phyloP scores from a whole-genome alignment of 2,888 invertebrate species.

The Dugesia japonica region DNA sequence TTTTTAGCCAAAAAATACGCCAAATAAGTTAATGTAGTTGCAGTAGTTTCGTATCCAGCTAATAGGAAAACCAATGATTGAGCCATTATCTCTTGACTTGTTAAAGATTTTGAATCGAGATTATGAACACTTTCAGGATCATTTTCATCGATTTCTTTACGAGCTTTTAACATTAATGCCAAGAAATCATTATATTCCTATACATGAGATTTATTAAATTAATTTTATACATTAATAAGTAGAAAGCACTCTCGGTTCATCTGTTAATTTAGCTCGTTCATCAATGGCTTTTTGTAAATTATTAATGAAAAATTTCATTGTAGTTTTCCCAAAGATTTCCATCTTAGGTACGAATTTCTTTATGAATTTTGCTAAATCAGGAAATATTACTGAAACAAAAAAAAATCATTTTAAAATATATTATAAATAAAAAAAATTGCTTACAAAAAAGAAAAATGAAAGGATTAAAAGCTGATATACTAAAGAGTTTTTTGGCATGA shows the following conservation, averaged over 20 bases:
- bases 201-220: too few relatives aligned
- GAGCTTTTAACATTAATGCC: not conserved
- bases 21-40: not conserved
- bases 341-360: not conserved
- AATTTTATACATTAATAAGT: too few relatives aligned
- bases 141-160: not conserved
- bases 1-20: slow-evolving; percentile 3
- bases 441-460: not conserved
- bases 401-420: too few relatives aligned
- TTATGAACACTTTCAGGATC: not conserved
- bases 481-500: not conserved
- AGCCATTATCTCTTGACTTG: slow-evolving; percentile 4
- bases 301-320: not conserved
- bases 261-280: not conserved
- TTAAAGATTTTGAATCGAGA: not conserved
- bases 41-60: slow-evolving; percentile 20
- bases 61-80: slow-evolving; percentile 4
- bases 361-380: not conserved
- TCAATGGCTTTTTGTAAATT: not conserved
- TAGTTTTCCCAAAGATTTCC: not conserved
- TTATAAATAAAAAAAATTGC: not conserved
- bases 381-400: not conserved
- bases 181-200: slow-evolving; percentile 22
- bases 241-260: not conserved
- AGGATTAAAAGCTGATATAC: not conserved